These are phyloP conservation scores for Sciurus vulgaris DNA, from an alignment of 2,797 vertebrate genomes.

Conservation along the genomic window DNA sequence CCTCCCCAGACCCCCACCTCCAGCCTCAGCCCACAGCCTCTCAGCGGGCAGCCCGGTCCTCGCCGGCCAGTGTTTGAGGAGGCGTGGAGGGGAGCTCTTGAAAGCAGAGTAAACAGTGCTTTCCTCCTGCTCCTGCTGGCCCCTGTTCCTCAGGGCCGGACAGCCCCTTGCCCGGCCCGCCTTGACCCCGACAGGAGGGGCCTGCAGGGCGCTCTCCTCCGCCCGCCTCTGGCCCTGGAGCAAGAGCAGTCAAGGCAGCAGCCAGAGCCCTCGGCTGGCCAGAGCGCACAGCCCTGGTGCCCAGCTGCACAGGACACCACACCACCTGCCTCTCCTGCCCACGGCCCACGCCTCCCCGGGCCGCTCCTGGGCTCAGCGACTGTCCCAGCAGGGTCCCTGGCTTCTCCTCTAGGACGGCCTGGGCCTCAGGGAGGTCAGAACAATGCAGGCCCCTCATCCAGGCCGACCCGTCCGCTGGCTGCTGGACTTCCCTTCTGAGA, in stretches of 20 bases:
- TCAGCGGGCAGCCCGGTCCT: not conserved
- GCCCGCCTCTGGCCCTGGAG: not conserved
- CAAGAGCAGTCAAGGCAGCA: not conserved
- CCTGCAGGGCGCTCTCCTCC: not conserved
- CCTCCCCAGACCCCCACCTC: not conserved
- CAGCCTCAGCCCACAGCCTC: not conserved
- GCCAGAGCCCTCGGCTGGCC: not conserved
- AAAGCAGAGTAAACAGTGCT: constrained; percentile 67
- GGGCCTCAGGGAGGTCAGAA: constrained; percentile 77
- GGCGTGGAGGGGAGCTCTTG: constrained; percentile 12
- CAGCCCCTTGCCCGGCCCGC: not conserved
- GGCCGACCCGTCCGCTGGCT: constrained; percentile 69
- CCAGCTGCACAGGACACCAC: not conserved
- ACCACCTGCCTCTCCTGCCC: not conserved
- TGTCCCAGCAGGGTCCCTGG: constrained; percentile 43
- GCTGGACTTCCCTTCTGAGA: constrained; percentile 84
- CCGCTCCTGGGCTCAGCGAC: not conserved
- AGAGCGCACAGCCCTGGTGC: not conserved
- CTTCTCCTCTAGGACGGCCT: constrained; percentile 75
- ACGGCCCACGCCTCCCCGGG: not conserved
- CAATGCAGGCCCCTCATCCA: constrained; percentile 81
- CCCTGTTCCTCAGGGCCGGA: constrained; percentile 59
- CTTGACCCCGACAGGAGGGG: not conserved
- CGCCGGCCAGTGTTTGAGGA: not conserved
- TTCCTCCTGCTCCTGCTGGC: constrained; percentile 70